Conservation (phyloP, 2,888 invertebrate species). For the Perizoma flavofasciatum region DNA sequence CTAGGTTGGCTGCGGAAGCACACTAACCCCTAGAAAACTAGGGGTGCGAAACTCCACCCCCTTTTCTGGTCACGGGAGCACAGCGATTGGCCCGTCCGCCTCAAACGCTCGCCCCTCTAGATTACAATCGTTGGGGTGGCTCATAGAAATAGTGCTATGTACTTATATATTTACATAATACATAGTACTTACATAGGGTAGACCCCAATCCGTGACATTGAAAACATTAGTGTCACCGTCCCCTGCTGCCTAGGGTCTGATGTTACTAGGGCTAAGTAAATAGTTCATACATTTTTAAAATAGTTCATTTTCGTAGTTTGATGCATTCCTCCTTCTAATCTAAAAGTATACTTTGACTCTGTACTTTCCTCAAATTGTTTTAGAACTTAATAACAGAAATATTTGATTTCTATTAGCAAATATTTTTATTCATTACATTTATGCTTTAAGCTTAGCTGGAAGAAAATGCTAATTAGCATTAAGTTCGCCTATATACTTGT, state of each 20-base stretch:
- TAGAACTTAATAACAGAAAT: too few species aligned
- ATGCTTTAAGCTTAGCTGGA: too few species aligned
- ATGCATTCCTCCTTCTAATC: too few species aligned
- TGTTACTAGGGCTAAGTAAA: constrained; percentile 4
- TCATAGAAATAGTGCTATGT: constrained; percentile 83
- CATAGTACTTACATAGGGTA: constrained; percentile 63
- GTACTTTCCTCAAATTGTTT: too few species aligned
- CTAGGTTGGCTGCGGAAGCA: constrained; percentile 84
- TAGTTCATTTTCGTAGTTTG: too few species aligned
- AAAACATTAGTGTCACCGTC: constrained; percentile 49
- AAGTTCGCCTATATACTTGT: too few species aligned
- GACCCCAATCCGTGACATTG: constrained; percentile 77
- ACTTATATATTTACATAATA: constrained; percentile 62
- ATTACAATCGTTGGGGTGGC: constrained; percentile 84
- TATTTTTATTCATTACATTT: too few species aligned
- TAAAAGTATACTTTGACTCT: too few species aligned
- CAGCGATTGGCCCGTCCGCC: constrained; percentile 79
- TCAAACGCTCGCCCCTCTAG: constrained; percentile 79
- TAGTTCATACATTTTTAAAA: neutral
- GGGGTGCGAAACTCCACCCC: constrained; percentile 84
- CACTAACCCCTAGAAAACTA: constrained; percentile 85
- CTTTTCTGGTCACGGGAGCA: constrained; percentile 83
- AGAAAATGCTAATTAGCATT: too few species aligned
- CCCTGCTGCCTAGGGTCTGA: constrained; percentile 24
- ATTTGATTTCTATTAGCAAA: too few species aligned